These are phyloP conservation scores for Stegodyphus mimosarum DNA, from an alignment of 1,140 invertebrate genomes.

Conservation along the genomic window DNA sequence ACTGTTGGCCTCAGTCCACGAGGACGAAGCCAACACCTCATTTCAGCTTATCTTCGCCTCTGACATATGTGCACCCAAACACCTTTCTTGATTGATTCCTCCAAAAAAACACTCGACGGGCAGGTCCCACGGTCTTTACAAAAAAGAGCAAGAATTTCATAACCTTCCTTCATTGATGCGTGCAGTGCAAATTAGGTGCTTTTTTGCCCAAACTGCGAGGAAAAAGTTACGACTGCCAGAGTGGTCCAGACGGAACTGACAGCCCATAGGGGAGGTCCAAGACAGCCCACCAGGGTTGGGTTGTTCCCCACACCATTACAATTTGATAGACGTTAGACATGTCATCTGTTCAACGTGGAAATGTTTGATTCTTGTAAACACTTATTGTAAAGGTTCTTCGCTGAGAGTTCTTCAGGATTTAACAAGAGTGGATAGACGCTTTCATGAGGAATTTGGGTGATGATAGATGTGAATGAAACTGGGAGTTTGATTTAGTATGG, in stretches of 20 bases:
- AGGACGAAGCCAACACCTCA: background rate
- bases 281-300: background rate
- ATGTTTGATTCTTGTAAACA: background rate
- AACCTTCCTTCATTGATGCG: background rate
- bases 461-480: too few relatives aligned
- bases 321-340: background rate
- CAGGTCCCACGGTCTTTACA: slow-evolving; percentile 43
- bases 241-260: background rate
- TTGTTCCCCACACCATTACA: background rate
- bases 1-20: background rate
- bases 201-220: background rate
- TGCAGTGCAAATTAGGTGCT: slow-evolving; percentile 21
- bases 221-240: background rate
- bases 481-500: too few relatives aligned
- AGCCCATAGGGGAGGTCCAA: background rate
- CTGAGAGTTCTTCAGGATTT: background rate
- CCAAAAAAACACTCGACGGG: slow-evolving; percentile 3
- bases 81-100: slow-evolving; percentile 1
- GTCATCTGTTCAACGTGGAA: background rate
- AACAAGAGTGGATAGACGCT: too few relatives aligned
- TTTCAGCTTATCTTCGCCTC: background rate
- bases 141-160: slow-evolving; percentile 46
- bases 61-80: slow-evolving; percentile 7
- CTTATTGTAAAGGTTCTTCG: background rate
- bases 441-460: too few relatives aligned